phyloP scores from a whole-genome alignment of 2,113 vertebrate species.

The Coracopsis vasa region DNA sequence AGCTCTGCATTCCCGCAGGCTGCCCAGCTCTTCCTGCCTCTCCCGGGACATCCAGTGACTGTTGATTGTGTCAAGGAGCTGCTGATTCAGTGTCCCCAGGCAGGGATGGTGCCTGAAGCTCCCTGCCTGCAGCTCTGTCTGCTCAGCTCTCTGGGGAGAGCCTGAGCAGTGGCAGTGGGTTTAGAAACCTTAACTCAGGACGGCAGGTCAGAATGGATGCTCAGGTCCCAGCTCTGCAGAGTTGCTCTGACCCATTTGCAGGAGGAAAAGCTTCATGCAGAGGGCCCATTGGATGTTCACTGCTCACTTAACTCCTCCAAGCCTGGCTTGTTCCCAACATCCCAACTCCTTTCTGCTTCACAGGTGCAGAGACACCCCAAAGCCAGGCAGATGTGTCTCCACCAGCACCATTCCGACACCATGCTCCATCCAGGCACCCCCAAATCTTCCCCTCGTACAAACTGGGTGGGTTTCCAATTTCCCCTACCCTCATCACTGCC shows the following conservation, averaged over 20 bases:
- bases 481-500: neutral
- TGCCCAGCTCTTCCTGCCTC: accelerated
- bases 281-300: accelerated
- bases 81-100: neutral
- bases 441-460: too few relatives aligned
- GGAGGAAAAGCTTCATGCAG: neutral
- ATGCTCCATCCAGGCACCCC: neutral
- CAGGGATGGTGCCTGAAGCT: neutral
- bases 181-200: neutral
- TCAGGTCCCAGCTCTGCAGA: neutral
- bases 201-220: neutral
- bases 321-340: accelerated
- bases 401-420: neutral
- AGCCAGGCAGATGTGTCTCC: neutral
- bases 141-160: neutral
- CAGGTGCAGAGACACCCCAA: neutral
- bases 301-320: neutral
- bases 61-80: neutral
- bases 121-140: neutral
- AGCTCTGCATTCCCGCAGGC: neutral
- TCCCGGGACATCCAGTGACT: neutral
- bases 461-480: neutral
- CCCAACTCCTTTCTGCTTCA: too few relatives aligned
- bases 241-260: neutral
- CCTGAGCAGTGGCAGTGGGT: accelerated